Evolutionary conservation across 92 coral and sea anemone species (phyloP), one percentile per base, ranked within the genome.

Genomic region (Pocillopora meandrina): DNA sequence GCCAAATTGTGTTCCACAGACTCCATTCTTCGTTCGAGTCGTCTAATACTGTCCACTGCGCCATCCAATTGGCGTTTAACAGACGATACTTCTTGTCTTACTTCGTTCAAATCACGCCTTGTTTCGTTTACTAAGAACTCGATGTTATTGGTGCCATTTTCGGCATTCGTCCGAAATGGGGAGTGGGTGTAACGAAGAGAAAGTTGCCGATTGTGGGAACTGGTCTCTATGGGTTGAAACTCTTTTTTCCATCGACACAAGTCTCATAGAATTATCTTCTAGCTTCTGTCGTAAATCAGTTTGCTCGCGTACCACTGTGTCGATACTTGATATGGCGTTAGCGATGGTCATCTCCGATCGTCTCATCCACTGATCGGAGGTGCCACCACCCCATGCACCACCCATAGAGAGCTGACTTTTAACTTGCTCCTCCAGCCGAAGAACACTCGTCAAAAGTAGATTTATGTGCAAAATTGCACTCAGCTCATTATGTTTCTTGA

Each of bases 361-460:
- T n/a, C 65, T 83, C 72, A 52, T 49, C 86, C 80, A 83, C 2
- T 83, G 64, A 52, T 64, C 74, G 33, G 60, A 20, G 56, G 26
- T 3, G 63, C 73, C 56, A 12, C 60, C 85, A 58, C 77, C 85
- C 15, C 12, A 60, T 71, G 85, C 86, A 26, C 58, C 86, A 16
- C 80, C 67, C 5, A 23, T 15, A 23, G 72, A 31, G 12, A 83
- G 16, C n/a, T 64, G 56, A 19, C 56, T 26, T 59, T 66, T 76
- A 52, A 84, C 77, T 42, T 84, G 68, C 58, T 84, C 61, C 65
- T 84, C 88, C 23, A 84, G 70, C 8, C 82, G 82, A 11, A 84
- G 76, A 12, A 84, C 88, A 20, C 33, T 36, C n/a, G 21, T 21
- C 55, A 84, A 8, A 20, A 84, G 75, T 14, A 76, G 75, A 52